Evolutionary conservation across 2,113 vertebrate genomes (phyloP).

Genomic region (Melanocharis versteri): DNA sequence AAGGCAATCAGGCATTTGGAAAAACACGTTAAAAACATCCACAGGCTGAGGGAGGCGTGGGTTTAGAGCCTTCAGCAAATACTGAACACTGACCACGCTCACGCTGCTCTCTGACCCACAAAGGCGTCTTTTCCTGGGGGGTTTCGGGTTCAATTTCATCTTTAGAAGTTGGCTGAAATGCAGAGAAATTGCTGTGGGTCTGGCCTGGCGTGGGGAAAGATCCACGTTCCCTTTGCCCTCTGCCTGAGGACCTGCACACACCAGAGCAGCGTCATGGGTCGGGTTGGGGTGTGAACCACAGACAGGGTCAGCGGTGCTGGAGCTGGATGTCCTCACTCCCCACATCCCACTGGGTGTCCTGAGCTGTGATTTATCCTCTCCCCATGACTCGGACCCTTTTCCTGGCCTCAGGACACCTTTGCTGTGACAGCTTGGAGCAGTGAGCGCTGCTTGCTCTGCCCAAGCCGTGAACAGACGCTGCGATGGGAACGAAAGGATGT

Average conservation of each 20-base stretch:
- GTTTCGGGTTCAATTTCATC: not conserved
- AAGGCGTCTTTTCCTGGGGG: fast-evolving
- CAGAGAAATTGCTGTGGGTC: not conserved
- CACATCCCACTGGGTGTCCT: not conserved
- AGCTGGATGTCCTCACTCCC: not conserved
- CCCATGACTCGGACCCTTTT: not conserved
- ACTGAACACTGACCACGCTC: fast-evolving
- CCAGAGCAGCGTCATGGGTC: not conserved
- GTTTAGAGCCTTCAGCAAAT: not conserved
- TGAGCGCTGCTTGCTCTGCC: fast-evolving
- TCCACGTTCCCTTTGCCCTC: fast-evolving
- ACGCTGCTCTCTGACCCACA: not conserved
- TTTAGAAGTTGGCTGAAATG: not conserved
- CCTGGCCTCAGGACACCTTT: not conserved
- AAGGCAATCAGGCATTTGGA: not conserved
- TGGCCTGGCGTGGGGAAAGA: not conserved
- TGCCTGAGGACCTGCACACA: fast-evolving
- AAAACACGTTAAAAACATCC: not conserved
- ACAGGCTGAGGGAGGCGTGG: not conserved
- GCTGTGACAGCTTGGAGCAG: fast-evolving
- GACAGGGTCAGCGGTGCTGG: fast-evolving
- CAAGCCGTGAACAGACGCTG: not conserved
- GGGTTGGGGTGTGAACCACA: fast-evolving
- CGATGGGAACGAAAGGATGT: fast-evolving
- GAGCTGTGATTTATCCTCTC: not conserved